A percentile compares a stretch with the other conserved stretches of the same genome.
Evolutionary conservation across 2,113 vertebrate species (phyloP).

Genomic region (Ellobius talpinus): DNA sequence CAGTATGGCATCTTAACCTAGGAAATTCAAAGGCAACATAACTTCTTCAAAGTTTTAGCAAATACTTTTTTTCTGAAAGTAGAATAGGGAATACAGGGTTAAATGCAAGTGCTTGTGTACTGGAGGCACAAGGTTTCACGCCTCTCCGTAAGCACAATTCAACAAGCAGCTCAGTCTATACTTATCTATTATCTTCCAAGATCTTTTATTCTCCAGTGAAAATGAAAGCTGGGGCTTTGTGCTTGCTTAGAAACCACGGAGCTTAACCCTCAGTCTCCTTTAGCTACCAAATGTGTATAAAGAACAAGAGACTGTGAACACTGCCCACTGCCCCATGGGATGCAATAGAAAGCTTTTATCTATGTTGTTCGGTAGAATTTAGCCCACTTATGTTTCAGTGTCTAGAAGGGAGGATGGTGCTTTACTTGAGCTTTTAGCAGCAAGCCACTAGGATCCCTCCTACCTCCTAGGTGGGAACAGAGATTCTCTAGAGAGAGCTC

Average conservation of each 20-base stretch:
- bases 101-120: neutral
- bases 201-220: neutral
- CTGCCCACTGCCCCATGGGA: neutral
- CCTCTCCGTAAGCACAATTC: neutral
- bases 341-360: neutral
- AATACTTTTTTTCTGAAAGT: neutral
- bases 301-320: neutral
- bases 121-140: neutral
- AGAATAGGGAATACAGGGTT: conserved; percentile 11
- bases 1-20: conserved; percentile 94
- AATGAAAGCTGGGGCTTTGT: neutral
- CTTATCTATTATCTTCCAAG: neutral
- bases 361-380: neutral
- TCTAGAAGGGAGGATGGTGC: neutral
- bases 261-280: neutral
- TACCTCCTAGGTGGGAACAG: neutral
- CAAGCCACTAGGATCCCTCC: neutral
- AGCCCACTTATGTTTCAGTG: neutral
- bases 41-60: conserved; percentile 9
- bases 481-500: neutral
- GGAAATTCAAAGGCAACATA: conserved; percentile 47
- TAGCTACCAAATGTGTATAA: neutral
- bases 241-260: neutral
- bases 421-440: neutral
- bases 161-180: neutral